A percentile compares a stretch with the other conserved stretches of the same genome.
These are phyloP conservation scores for Coelopa pilipes DNA, from an alignment of 2,888 invertebrate species.

Conservation along the genomic window DNA sequence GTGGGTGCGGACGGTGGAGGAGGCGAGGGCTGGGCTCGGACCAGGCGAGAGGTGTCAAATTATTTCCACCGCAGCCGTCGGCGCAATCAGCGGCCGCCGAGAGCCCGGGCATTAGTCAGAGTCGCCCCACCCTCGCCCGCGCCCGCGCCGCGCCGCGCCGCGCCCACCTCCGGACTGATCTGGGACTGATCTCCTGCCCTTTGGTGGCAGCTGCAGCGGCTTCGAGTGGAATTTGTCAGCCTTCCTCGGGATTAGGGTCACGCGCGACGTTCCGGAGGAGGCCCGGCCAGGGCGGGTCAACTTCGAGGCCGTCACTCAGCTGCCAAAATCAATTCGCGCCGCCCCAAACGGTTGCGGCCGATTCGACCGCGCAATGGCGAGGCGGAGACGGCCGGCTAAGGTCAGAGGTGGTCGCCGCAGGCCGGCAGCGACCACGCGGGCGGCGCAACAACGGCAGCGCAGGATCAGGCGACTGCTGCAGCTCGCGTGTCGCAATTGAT, in stretches of 20 bases:
- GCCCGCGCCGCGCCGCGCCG: too few species aligned
- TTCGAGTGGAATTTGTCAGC: conserved; percentile 47
- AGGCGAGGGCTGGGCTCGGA: too few species aligned
- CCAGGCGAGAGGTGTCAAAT: not conserved
- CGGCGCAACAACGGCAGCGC: too few species aligned
- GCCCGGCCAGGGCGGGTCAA: not conserved
- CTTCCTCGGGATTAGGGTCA: conserved; percentile 58
- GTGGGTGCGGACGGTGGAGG: too few species aligned
- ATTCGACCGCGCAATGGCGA: too few species aligned
- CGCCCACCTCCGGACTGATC: too few species aligned
- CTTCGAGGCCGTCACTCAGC: not conserved
- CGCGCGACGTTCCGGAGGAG: not conserved
- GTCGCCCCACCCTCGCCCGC: not conserved
- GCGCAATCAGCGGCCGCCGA: conserved; percentile 29
- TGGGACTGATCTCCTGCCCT: too few species aligned
- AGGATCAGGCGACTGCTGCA: too few species aligned
- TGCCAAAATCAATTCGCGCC: not conserved
- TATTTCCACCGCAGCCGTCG: conserved; percentile 1
- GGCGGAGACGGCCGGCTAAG: too few species aligned
- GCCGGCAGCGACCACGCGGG: too few species aligned
- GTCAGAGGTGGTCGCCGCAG: too few species aligned
- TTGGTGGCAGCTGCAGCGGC: conserved; percentile 9
- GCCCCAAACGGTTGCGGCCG: not conserved
- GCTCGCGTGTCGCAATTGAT: too few species aligned
- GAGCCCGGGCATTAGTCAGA: conserved; percentile 20